Conservation (phyloP, 2,888 invertebrate genomes). For the Nebria salina region DNA sequence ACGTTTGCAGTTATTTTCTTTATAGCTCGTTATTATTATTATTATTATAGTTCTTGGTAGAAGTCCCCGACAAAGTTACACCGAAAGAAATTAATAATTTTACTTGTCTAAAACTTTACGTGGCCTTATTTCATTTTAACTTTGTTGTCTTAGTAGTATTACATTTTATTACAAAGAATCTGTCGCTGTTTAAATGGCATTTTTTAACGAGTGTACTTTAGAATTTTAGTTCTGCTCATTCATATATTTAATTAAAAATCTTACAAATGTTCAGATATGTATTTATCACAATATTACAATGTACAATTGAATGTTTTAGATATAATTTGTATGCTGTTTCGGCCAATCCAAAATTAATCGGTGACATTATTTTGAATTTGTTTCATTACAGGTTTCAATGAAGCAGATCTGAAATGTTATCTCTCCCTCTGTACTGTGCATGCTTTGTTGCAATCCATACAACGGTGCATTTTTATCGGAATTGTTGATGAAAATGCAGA, state of each 20-base stretch:
- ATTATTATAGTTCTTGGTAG: slow-evolving; percentile 27
- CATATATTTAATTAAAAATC: not conserved
- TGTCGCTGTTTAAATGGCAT: slow-evolving; percentile 21
- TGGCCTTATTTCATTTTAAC: slow-evolving; percentile 16
- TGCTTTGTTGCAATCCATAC: no score
- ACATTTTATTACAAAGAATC: slow-evolving; percentile 38
- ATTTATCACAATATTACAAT: no score
- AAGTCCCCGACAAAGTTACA: slow-evolving; percentile 23
- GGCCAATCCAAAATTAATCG: no score
- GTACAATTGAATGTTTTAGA: no score
- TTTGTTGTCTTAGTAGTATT: slow-evolving; percentile 27
- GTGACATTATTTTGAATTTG: no score
- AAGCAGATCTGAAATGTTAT: no score
- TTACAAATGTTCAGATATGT: not conserved
- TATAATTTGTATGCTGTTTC: no score
- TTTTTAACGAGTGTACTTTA: slow-evolving; percentile 3
- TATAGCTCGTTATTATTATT: slow-evolving; percentile 44
- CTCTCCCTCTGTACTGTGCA: no score
- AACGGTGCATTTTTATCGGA: not conserved
- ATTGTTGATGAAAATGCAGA: not conserved
- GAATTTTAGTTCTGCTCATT: slow-evolving; percentile 5
- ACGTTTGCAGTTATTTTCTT: slow-evolving; percentile 47
- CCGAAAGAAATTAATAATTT: slow-evolving; percentile 46
- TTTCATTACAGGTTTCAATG: no score
- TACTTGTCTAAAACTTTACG: slow-evolving; percentile 39